These are phyloP conservation scores for Carollia perspicillata DNA, from an alignment of 2,113 vertebrate genomes.

Conservation along the genomic window DNA sequence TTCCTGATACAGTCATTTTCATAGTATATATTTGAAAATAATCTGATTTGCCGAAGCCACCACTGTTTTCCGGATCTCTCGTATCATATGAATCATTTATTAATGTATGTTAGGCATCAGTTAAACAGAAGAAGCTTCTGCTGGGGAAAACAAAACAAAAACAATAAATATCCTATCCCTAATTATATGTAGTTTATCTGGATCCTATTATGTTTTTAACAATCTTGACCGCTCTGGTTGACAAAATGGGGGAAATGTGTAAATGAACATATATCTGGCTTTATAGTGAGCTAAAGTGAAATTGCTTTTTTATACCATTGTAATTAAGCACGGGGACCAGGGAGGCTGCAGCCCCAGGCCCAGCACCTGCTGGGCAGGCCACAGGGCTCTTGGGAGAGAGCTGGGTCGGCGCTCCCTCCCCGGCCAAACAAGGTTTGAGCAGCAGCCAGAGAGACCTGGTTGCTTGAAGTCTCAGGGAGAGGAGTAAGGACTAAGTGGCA, in stretches of 20 bases:
- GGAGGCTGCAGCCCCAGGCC: too few species aligned
- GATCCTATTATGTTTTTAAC: not conserved
- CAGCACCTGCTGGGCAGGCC: too few species aligned
- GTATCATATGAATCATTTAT: not conserved
- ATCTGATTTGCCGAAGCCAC: not conserved
- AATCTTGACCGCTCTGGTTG: not conserved
- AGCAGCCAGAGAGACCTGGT: too few species aligned
- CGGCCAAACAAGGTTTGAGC: too few species aligned
- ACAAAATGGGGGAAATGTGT: not conserved
- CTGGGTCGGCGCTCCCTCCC: too few species aligned
- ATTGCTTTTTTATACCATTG: not conserved
- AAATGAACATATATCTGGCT: not conserved
- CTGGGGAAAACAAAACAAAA: not conserved
- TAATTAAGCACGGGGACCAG: too few species aligned
- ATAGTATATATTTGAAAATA: not conserved
- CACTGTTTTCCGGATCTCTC: not conserved
- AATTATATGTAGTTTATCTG: not conserved
- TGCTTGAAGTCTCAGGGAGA: too few species aligned
- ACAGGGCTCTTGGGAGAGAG: too few species aligned
- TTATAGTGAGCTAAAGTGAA: conserved; percentile 2
- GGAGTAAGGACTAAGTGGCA: too few species aligned
- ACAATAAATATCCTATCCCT: not conserved
- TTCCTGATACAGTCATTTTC: not conserved
- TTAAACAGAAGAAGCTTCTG: not conserved
- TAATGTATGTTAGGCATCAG: not conserved